phyloP scores from a whole-genome alignment of 2,113 vertebrate genomes.

The Aptenodytes patagonicus region DNA sequence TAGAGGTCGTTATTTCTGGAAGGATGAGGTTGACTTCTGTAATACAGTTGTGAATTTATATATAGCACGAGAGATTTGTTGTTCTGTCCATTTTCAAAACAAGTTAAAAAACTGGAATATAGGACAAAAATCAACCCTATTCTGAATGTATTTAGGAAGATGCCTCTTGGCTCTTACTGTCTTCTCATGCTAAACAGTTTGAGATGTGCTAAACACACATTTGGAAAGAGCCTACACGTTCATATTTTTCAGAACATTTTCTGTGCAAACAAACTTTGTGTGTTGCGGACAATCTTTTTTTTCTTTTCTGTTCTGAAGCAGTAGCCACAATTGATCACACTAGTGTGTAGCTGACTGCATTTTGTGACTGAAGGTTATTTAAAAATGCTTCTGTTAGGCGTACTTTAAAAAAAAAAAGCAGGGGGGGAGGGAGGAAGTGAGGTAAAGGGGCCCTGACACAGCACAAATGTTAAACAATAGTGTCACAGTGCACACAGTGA shows the following conservation, averaged over 20 bases:
- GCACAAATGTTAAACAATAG: slow-evolving; percentile 25
- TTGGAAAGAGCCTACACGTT: neutral
- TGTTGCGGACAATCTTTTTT: neutral
- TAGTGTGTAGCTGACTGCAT: neutral
- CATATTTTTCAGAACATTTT: neutral
- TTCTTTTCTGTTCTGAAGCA: neutral
- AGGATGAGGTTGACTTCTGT: neutral
- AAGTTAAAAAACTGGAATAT: neutral
- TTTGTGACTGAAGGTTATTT: neutral
- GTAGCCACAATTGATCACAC: neutral
- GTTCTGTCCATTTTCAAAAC: neutral
- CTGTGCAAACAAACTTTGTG: neutral
- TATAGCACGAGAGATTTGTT: rapidly evolving
- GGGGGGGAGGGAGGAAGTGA: neutral
- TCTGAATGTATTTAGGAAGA: neutral
- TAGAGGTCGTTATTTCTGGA: neutral
- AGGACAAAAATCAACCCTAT: neutral
- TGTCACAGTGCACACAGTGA: neutral
- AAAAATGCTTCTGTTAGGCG: neutral
- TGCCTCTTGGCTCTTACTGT: neutral
- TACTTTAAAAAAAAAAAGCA: neutral
- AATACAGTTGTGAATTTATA: neutral
- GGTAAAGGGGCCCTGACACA: neutral
- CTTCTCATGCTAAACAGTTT: neutral
- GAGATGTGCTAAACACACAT: neutral